Percentiles rank a stretch among this genome's conserved stretches.
phyloP scores from a whole-genome alignment of 2,113 vertebrate genomes.

The Limanda limanda region DNA sequence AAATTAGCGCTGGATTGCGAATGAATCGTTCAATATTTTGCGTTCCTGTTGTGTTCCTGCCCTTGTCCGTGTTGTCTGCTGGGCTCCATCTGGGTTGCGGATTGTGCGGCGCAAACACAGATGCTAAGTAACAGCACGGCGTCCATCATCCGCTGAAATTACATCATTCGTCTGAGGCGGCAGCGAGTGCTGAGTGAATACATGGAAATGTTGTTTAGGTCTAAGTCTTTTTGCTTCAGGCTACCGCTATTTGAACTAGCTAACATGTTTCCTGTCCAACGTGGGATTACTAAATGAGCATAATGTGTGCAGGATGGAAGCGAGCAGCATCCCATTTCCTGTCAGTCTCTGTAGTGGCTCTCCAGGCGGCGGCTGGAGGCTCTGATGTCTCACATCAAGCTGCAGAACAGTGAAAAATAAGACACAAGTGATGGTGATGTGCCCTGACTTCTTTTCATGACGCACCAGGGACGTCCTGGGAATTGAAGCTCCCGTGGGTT shows the following conservation, averaged over 20 bases:
- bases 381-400: conserved; percentile 69
- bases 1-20: conserved; percentile 1
- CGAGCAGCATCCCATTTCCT: conserved; percentile 44
- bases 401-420: conserved; percentile 70
- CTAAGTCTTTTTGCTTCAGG: conserved; percentile 46
- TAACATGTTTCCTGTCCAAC: conserved; percentile 34
- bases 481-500: conserved; percentile 66
- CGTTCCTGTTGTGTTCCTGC: conserved; percentile 31
- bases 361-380: conserved; percentile 42
- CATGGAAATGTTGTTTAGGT: conserved; percentile 39
- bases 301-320: conserved; percentile 61
- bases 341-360: conserved; percentile 38
- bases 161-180: not conserved
- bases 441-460: conserved; percentile 75
- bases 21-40: conserved; percentile 16
- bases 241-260: conserved; percentile 26
- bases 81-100: conserved; percentile 35
- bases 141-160: conserved; percentile 41
- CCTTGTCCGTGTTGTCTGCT: conserved; percentile 38
- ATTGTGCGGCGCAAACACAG: conserved; percentile 41
- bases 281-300: conserved; percentile 53
- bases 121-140: conserved; percentile 34
- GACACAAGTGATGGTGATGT: conserved; percentile 76
- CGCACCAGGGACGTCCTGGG: conserved; percentile 69
- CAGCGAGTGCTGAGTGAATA: conserved; percentile 13